These are phyloP conservation scores for Cantharis lateralis DNA, from an alignment of 2,888 invertebrate genomes.

Conservation along the genomic window DNA sequence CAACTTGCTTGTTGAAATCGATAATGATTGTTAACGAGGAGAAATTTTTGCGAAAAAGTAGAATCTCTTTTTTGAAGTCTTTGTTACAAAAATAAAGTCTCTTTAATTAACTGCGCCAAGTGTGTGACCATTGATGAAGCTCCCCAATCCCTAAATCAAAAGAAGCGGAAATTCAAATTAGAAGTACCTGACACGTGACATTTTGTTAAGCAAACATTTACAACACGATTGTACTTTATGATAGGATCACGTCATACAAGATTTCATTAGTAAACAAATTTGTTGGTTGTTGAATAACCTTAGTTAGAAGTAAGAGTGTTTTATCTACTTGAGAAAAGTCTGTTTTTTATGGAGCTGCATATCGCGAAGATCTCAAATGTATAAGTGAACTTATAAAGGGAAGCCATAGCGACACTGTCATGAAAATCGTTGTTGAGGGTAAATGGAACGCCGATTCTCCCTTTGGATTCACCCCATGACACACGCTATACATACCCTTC, in stretches of 20 bases:
- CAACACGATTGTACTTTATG: not conserved
- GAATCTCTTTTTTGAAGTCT: not conserved
- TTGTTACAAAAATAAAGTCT: not conserved
- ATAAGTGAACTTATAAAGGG: conserved; percentile 6
- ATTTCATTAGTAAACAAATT: not conserved
- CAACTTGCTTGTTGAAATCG: not conserved
- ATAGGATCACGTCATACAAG: not conserved
- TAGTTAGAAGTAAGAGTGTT: not conserved
- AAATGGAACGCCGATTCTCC: conserved; percentile 22
- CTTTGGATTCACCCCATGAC: conserved; percentile 27
- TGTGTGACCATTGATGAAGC: not conserved
- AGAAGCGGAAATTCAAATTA: not conserved
- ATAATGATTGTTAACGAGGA: not conserved
- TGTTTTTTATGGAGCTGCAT: conserved; percentile 2
- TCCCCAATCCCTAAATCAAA: not conserved
- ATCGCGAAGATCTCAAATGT: not conserved
- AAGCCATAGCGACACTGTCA: conserved; percentile 25
- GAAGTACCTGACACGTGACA: not conserved
- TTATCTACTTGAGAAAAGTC: conserved; percentile 3
- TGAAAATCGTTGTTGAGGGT: conserved; percentile 28
- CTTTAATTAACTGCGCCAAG: not conserved
- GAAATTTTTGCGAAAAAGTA: not conserved
- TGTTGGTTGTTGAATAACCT: not conserved
- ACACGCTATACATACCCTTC: conserved; percentile 21
- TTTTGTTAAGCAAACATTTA: not conserved